phyloP scores from a whole-genome alignment of 2,113 vertebrate genomes.

The Lonchura striata region DNA sequence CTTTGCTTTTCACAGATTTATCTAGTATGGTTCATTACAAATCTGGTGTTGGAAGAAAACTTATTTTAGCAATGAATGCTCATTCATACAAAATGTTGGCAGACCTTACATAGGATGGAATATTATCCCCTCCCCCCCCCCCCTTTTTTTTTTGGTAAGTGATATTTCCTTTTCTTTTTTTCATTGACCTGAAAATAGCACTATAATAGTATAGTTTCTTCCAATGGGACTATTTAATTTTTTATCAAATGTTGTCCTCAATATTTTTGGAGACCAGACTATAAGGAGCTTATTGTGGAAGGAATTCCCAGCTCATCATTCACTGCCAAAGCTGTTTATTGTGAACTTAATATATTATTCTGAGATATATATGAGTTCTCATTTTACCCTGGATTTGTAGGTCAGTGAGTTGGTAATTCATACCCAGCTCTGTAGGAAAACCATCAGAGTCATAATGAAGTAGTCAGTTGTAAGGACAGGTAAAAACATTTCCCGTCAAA shows the following conservation, averaged over 20 bases:
- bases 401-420: background rate
- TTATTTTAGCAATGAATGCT: background rate
- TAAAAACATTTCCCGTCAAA: background rate
- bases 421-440: background rate
- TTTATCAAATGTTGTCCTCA: background rate
- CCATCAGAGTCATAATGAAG: background rate
- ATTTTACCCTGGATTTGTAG: background rate
- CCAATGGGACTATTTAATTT: background rate
- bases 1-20: background rate
- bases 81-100: background rate
- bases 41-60: background rate
- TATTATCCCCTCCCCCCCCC: background rate
- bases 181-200: background rate
- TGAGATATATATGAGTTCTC: background rate
- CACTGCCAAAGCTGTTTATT: background rate
- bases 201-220: background rate
- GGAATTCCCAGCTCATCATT: background rate
- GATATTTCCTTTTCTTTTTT: background rate
- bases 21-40: background rate
- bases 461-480: background rate
- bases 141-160: background rate
- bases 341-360: background rate
- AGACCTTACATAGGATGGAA: background rate
- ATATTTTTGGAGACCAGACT: background rate
- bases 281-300: background rate